Percentiles rank a stretch among this genome's conserved stretches.
Evolutionary conservation across 2,888 invertebrate species (phyloP).

Genomic region (Fragum fragum): DNA sequence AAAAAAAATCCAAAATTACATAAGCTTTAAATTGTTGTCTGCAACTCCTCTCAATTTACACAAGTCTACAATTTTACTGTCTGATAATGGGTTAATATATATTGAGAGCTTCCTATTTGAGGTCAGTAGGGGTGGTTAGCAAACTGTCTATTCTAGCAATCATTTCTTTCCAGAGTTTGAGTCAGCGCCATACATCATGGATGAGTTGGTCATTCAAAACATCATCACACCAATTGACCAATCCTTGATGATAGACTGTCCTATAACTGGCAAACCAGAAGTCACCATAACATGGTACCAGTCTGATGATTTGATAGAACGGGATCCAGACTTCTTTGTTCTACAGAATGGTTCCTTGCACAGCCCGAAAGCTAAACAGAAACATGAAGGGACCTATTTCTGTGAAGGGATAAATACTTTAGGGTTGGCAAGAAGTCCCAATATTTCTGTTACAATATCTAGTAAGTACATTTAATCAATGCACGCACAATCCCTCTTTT

Average conservation of each 20-base stretch:
- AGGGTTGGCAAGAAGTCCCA: slow-evolving; percentile 69
- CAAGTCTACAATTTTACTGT: no score
- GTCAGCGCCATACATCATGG: slow-evolving; percentile 66
- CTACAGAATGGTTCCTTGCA: slow-evolving; percentile 76
- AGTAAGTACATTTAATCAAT: no score
- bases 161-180: slow-evolving; percentile 69
- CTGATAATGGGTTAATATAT: no score
- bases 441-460: no score
- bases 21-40: no score
- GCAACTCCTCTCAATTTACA: no score
- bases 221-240: slow-evolving; percentile 69
- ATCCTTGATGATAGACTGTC: slow-evolving; percentile 75
- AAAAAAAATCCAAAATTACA: no score
- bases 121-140: no score
- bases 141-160: no score
- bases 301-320: slow-evolving; percentile 61
- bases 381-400: slow-evolving; percentile 75
- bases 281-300: slow-evolving; percentile 76
- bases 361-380: slow-evolving; percentile 55
- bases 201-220: slow-evolving; percentile 43
- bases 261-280: slow-evolving; percentile 75
- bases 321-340: slow-evolving; percentile 50
- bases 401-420: slow-evolving; percentile 78
- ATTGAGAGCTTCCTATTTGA: no score
- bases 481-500: no score